Evolutionary conservation across 2,113 vertebrate species (phyloP).

Genomic region (Emberiza fucata): DNA sequence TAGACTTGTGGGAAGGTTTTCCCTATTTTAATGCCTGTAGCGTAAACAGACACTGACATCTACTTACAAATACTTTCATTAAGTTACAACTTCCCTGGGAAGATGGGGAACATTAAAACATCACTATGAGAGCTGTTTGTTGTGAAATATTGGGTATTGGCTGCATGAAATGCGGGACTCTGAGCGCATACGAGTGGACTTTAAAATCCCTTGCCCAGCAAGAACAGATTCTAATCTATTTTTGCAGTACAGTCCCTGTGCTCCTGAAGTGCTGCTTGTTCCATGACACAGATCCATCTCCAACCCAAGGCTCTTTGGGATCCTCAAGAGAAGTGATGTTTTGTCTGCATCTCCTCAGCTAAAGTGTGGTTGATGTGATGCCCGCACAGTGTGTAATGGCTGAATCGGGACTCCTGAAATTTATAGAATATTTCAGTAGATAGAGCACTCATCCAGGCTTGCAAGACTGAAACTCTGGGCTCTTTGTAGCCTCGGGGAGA

Average conservation of each 20-base stretch:
- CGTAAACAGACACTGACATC: background rate
- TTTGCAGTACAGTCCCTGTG: background rate
- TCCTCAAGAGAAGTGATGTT: background rate
- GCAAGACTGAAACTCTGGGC: background rate
- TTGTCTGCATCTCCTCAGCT: background rate
- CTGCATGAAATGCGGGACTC: background rate
- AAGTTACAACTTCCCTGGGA: background rate
- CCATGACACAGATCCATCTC: background rate
- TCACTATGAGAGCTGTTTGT: background rate
- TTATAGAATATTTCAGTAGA: constrained; percentile 20
- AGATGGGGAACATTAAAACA: background rate
- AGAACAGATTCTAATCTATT: background rate
- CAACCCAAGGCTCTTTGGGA: background rate
- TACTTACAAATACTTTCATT: background rate
- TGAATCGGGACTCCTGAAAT: background rate
- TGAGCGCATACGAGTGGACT: background rate
- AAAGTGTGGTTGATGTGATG: background rate
- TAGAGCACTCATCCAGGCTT: constrained; percentile 13
- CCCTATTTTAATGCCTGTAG: background rate
- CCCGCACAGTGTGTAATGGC: background rate
- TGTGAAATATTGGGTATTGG: background rate
- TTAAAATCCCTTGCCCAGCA: background rate
- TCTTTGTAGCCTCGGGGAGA: background rate
- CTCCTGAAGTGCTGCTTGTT: background rate
- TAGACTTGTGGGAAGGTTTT: background rate